Evolutionary conservation across 2,888 invertebrate genomes (phyloP), one percentile per base, ranked within the genome.

Genomic region (Germaria angustata): DNA sequence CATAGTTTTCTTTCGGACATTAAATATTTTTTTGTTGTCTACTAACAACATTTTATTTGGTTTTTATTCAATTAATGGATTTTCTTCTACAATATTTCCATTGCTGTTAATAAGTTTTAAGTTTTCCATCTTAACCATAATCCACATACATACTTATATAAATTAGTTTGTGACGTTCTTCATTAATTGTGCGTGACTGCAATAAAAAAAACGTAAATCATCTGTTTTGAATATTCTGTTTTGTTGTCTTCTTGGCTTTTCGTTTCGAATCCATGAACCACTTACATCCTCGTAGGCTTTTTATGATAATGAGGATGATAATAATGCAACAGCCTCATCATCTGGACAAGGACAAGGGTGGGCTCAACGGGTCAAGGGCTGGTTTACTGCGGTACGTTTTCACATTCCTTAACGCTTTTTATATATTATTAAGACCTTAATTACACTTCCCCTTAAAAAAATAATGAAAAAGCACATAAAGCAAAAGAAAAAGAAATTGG

Each of bases 281-380:
- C 79, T 69, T 63, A 82, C 39, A 75, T 20, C 41, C 53, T 68
- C 89, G 87, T 90, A 90, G 90, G 90, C 87, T 88, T 90, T 87
- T 90, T 87, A 88, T 90, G 90, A 90, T 86, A 87, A 90, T 90
- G 90, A 90, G 87, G 90, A 90, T 90, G 89, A 90, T 88, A 87
- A 90, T 88, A 87, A 90, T 88, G 86, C 90, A 88, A 90, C 91
- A 88, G 90, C 90, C 89, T 89, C 91, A 90, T 90, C 91, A 86
- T 78, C 75, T 71, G 90, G 91, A 88, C 90, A 90, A 89, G 91
- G 91, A 93, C 93, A 93, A 90, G 92, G 94, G 94, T 93, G 95
- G 94, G 93, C 93, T 93, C 94, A 93, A 92, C 93, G 93, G 93
- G 93, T 94, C 93, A 93, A 93, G 92, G 93, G 93, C 92, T 94